Percentiles rank a stretch among this genome's conserved stretches.
Conservation (phyloP, 1,140 invertebrate species). For the Lucilia cuprina region DNA sequence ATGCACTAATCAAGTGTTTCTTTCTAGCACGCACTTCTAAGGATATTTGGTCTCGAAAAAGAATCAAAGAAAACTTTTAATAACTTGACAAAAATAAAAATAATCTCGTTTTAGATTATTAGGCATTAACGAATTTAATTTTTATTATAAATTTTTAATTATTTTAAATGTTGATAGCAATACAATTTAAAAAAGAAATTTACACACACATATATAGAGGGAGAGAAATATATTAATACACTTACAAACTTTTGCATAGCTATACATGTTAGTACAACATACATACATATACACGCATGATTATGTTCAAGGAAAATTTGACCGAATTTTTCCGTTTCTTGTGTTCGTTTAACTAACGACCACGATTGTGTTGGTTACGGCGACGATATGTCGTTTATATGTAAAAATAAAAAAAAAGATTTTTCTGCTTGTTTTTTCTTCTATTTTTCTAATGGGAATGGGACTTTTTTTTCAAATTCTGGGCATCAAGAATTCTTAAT, state of each 20-base stretch:
- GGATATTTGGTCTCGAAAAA: background rate
- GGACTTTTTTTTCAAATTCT: background rate
- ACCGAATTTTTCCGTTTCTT: conserved; percentile 34
- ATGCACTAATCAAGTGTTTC: conserved; percentile 4
- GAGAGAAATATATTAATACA: background rate
- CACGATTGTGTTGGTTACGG: conserved; percentile 11
- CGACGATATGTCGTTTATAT: conserved; percentile 10
- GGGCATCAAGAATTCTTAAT: background rate
- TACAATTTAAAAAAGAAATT: background rate
- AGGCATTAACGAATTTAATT: no score
- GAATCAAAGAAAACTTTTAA: background rate
- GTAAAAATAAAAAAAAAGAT: background rate
- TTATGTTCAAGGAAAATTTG: conserved; percentile 35
- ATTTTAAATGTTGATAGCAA: background rate
- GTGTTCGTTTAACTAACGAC: conserved; percentile 16
- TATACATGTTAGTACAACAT: background rate
- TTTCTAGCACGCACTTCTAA: background rate
- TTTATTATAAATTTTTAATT: no score
- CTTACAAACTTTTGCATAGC: conserved; percentile 8
- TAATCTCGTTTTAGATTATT: background rate
- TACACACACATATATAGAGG: background rate
- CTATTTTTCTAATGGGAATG: background rate
- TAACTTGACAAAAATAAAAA: background rate
- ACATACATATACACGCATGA: conserved; percentile 33
- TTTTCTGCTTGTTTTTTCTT: background rate